These are phyloP conservation scores for Cordylochernes scorpioides DNA, from an alignment of 2,888 invertebrate species.

Conservation along the genomic window DNA sequence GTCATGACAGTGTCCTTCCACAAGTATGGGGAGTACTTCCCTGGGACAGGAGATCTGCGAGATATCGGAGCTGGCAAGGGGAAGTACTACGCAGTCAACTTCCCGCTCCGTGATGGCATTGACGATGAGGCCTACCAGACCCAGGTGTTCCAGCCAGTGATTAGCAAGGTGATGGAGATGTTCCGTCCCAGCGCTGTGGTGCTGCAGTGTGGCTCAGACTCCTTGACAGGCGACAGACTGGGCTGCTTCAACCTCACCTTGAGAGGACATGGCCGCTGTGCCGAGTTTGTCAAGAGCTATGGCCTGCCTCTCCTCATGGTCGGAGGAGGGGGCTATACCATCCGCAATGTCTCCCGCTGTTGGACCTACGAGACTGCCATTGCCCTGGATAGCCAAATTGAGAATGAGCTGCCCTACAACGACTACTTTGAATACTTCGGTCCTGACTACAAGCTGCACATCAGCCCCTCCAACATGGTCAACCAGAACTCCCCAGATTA, in stretches of 20 bases:
- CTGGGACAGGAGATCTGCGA: constrained; percentile 58
- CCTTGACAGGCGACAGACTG: constrained; percentile 76
- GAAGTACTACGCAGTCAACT: constrained; percentile 96
- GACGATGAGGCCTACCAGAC: constrained; percentile 83
- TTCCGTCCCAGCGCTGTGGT: constrained; percentile 96
- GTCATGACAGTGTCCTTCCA: constrained; percentile 99
- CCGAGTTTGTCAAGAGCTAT: constrained; percentile 89
- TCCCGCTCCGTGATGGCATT: constrained; percentile 91
- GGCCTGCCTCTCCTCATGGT: constrained; percentile 84
- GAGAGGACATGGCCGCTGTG: constrained; percentile 82
- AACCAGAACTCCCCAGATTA: constrained; percentile 96
- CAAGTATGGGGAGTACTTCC: constrained; percentile 98
- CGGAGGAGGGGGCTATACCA: constrained; percentile 95
- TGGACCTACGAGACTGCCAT: constrained; percentile 99
- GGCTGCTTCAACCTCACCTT: constrained; percentile 96
- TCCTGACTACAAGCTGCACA: constrained; percentile 95
- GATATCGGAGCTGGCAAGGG: constrained; percentile 45
- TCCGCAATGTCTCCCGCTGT: constrained; percentile 90
- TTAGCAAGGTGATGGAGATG: constrained; percentile 58
- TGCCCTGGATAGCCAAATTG: constrained; percentile 78
- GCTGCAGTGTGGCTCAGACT: constrained; percentile 94
- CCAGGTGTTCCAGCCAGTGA: constrained; percentile 63
- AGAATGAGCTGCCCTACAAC: constrained; percentile 94
- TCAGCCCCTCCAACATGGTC: constrained; percentile 94
- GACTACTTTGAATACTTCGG: constrained; percentile 99